phyloP scores from a whole-genome alignment of 1,140 invertebrate species.

The Notospermus geniculatus region DNA sequence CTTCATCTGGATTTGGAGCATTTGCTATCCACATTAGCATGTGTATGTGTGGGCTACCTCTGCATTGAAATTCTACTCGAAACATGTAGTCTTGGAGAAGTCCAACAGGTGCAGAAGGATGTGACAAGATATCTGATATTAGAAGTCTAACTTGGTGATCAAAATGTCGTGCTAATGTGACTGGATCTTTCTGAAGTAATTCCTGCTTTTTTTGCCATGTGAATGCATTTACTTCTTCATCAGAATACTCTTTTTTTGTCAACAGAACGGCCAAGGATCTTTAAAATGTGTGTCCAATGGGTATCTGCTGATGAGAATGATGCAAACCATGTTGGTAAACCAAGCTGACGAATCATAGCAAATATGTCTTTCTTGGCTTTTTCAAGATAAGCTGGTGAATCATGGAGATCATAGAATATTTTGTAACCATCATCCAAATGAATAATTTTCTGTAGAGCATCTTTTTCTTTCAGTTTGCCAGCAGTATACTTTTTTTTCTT shows the following conservation, averaged over 20 bases:
- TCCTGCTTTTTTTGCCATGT: conserved; percentile 21
- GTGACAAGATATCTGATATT: conserved; percentile 17
- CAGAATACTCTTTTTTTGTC: conserved; percentile 11
- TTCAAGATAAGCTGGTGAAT: conserved; percentile 27
- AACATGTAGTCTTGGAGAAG: conserved; percentile 31
- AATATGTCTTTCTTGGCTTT: conserved; percentile 25
- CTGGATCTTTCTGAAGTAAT: conserved; percentile 24
- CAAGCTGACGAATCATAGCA: conserved; percentile 28
- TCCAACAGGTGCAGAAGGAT: conserved; percentile 19
- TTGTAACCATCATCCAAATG: conserved; percentile 27
- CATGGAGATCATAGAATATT: conserved; percentile 23
- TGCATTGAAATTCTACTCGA: conserved; percentile 55
- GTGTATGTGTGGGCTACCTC: conserved; percentile 56
- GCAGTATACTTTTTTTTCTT: conserved; percentile 24
- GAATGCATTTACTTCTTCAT: conserved; percentile 17
- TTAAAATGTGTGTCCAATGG: conserved; percentile 25
- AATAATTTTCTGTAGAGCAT: conserved; percentile 17
- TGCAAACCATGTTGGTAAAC: conserved; percentile 20
- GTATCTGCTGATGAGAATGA: conserved; percentile 28
- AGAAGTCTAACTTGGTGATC: conserved; percentile 21
- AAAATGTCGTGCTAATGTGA: conserved; percentile 26
- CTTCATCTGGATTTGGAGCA: conserved; percentile 30
- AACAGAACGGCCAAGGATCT: conserved; percentile 16
- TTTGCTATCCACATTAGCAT: conserved; percentile 52
- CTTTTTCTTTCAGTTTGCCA: conserved; percentile 14